phyloP scores from a whole-genome alignment of 2,797 vertebrate species.

The Clarias platycephalus region DNA sequence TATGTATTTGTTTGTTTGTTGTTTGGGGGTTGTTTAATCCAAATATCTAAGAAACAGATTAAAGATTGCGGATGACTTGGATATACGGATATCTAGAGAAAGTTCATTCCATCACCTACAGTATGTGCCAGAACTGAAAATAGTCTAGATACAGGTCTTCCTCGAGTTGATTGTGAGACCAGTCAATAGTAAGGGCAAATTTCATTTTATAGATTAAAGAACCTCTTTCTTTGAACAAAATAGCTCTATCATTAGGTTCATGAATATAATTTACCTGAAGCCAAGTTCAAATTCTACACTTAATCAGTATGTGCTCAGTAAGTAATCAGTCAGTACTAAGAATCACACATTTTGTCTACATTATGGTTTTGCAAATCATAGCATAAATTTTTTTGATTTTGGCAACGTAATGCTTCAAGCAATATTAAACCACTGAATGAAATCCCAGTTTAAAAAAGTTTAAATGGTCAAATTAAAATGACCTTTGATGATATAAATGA shows the following conservation, averaged over 20 bases:
- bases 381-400: background rate
- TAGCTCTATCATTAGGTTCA: background rate
- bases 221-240: background rate
- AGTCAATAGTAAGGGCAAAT: background rate
- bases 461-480: background rate
- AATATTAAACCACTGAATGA: background rate
- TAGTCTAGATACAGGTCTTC: too few relatives aligned
- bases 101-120: too few relatives aligned
- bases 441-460: background rate
- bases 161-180: too few relatives aligned
- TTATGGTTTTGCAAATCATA: background rate
- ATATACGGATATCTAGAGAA: too few relatives aligned
- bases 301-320: too few relatives aligned
- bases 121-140: too few relatives aligned
- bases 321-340: background rate
- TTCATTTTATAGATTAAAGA: background rate
- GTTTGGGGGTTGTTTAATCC: too few relatives aligned
- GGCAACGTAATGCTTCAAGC: background rate
- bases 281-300: background rate
- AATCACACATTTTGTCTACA: background rate
- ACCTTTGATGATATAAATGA: background rate
- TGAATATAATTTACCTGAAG: background rate
- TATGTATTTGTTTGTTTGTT: too few relatives aligned
- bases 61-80: too few relatives aligned
- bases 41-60: too few relatives aligned